Evolutionary conservation across 2,113 vertebrate species (phyloP).

Genomic region (Ptilonorhynchus violaceus): DNA sequence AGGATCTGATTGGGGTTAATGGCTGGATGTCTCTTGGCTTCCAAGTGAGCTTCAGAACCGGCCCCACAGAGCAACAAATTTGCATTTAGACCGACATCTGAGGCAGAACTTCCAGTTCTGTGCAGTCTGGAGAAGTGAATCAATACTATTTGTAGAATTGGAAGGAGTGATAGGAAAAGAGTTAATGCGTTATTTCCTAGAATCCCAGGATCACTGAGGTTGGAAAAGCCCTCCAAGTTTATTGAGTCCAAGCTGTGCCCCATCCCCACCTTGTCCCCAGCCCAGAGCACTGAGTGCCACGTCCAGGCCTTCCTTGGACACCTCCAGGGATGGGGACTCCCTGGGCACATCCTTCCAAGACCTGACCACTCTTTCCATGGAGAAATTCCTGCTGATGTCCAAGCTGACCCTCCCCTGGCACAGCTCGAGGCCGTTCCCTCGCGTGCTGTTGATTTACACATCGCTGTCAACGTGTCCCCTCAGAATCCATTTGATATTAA

Average conservation of each 20-base stretch:
- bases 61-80: background rate
- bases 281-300: background rate
- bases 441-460: fast-evolving
- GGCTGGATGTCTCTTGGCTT: background rate
- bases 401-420: background rate
- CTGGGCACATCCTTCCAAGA: background rate
- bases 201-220: background rate
- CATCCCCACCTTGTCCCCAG: background rate
- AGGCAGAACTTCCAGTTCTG: background rate
- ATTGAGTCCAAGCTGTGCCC: fast-evolving
- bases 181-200: background rate
- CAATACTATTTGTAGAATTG: background rate
- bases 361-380: fast-evolving
- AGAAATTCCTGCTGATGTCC: background rate
- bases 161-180: background rate
- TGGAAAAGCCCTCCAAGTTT: background rate
- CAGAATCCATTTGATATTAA: background rate
- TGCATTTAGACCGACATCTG: background rate
- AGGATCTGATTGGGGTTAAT: background rate
- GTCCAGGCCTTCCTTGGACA: fast-evolving
- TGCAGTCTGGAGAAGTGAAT: background rate
- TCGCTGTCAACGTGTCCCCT: fast-evolving
- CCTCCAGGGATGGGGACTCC: background rate
- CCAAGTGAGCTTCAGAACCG: background rate
- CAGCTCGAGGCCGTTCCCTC: fast-evolving